Base-by-base conservation (phyloP, 2,113 vertebrate species). In the Cololabis saira region DNA sequence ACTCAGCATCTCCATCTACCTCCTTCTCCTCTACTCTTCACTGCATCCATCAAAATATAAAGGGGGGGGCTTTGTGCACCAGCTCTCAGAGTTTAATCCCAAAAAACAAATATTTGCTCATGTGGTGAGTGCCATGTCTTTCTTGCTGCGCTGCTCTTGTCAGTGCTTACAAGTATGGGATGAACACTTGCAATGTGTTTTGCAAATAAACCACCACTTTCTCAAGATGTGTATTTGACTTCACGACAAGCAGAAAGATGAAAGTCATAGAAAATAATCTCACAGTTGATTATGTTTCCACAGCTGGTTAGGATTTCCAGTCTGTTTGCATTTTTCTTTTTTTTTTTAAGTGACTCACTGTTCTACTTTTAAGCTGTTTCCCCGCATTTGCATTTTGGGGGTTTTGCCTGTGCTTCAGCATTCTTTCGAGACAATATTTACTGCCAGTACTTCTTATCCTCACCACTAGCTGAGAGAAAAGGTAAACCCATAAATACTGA, bases 231-330 rank as follows among this genome's bases (percentile, higher is more conserved):
- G 14, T 66, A 21, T 22, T 16, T 47, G 57, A 74, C 45, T 40
- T 52, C 52, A n/a, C 43, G 30, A 33, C 30, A 51, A 42, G 33
- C 42, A 30, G 45, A 51, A 41, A 62, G 64, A 57, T 51, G 43
- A 61, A 12, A 69, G 15, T 24, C 4, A 15, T 27, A 67, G 18
- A 50, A 61, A 67, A 61, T 60, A n/a, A 53, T 68, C 27, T 48
- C 18, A 53, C 37, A 74, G 22, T 44, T 61, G 47, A 57, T 74
- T 55, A 49, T 48, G 27, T 62, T 56, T 62, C 44, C 49, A 59
- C n/a, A 62, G 61, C 18, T 71, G 27, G 63, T 64, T 30, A 40
- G 60, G n/a, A 51, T 78, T 74, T 75, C 22, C 19, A 17, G 30
- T n/a, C 19, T 61, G 33, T 15, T 8, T 49, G n/a, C 37, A 41